Conservation (phyloP, 2,113 vertebrate genomes). For the Orycteropus afer region DNA sequence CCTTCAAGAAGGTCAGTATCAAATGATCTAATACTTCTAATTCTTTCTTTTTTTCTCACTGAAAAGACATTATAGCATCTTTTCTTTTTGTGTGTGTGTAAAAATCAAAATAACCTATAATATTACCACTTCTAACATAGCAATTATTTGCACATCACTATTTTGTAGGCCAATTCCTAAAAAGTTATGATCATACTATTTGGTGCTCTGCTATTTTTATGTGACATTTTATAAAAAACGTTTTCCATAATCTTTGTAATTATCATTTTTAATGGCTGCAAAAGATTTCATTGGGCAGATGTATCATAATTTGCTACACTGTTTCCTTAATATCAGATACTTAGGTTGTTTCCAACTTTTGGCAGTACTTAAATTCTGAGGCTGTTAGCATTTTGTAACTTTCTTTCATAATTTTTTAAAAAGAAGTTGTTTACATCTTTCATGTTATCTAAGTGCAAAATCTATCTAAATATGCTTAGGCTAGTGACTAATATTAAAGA, state of each 20-base stretch:
- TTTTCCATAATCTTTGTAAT: conserved; percentile 59
- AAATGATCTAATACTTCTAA: background rate
- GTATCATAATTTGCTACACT: conserved; percentile 52
- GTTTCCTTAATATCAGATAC: conserved; percentile 59
- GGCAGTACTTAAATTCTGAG: conserved; percentile 50
- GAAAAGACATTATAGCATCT: background rate
- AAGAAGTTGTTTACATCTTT: conserved; percentile 43
- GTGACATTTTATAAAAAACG: conserved; percentile 45
- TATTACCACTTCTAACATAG: background rate
- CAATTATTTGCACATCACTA: conserved; percentile 39
- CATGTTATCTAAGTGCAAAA: conserved; percentile 35
- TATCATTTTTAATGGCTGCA: conserved; percentile 52
- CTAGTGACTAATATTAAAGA: conserved; percentile 38
- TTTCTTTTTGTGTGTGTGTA: background rate
- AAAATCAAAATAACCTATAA: conserved; percentile 31
- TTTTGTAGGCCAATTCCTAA: conserved; percentile 47
- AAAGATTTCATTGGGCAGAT: conserved; percentile 56
- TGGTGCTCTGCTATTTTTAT: conserved; percentile 42
- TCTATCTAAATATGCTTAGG: conserved; percentile 32
- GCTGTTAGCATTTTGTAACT: conserved; percentile 41
- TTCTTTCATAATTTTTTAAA: conserved; percentile 59
- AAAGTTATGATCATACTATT: conserved; percentile 46
- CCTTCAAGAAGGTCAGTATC: background rate
- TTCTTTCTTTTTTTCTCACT: background rate
- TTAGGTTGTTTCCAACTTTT: conserved; percentile 64